Evolutionary conservation across 2,797 vertebrate genomes (phyloP).

Genomic region (Falco novaeseelandiae): DNA sequence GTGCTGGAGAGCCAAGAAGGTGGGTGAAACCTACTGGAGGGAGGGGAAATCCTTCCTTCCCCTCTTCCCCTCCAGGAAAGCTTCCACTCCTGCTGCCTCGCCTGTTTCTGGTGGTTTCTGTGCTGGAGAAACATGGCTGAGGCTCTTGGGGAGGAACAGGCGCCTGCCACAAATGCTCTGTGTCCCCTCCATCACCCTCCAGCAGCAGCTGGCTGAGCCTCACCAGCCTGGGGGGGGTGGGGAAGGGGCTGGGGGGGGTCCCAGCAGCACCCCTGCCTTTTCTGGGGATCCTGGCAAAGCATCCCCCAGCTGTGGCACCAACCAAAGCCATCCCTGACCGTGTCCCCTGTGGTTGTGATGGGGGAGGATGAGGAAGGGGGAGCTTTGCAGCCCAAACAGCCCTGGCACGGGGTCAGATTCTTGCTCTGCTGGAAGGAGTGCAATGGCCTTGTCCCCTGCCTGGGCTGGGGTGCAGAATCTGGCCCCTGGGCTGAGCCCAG

Average conservation of each 20-base stretch:
- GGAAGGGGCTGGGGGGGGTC: background rate
- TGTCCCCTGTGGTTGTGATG: background rate
- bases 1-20: background rate
- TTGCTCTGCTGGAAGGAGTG: background rate
- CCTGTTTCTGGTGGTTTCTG: slow-evolving; percentile 41
- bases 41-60: background rate
- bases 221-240: background rate
- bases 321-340: background rate
- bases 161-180: background rate
- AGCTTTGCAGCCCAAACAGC: background rate
- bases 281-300: background rate
- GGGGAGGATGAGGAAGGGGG: background rate
- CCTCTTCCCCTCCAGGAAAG: background rate
- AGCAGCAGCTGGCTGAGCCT: background rate
- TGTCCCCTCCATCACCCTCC: background rate
- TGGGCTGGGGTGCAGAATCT: background rate
- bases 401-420: background rate
- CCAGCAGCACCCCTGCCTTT: background rate
- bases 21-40: background rate
- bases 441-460: background rate
- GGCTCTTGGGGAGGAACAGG: background rate
- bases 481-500: background rate
- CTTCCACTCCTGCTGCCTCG: background rate
- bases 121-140: background rate
- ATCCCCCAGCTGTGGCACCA: background rate